A percentile compares a stretch with the other conserved stretches of the same genome.
These are phyloP conservation scores for Chaenodraco wilsoni DNA, from an alignment of 2,797 vertebrate genomes.

Conservation along the genomic window DNA sequence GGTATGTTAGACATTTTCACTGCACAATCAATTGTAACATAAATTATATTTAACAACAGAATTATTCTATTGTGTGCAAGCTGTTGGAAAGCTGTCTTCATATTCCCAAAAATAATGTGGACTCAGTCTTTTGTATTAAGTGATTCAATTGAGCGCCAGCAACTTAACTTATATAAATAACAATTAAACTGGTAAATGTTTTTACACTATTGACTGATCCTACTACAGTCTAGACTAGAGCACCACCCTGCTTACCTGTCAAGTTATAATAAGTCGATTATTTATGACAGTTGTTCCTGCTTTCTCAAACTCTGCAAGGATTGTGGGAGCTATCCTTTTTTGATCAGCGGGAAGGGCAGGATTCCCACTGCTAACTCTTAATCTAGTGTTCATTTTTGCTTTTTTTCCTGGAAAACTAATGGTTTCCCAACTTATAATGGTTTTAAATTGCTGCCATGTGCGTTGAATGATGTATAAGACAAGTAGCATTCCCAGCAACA, in stretches of 20 bases:
- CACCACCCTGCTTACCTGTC: background rate
- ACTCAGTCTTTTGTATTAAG: background rate
- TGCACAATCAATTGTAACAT: background rate
- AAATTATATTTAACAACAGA: background rate
- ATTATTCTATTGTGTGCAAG: background rate
- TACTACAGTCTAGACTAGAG: background rate
- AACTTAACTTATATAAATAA: background rate
- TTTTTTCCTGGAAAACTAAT: no score
- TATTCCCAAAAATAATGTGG: background rate
- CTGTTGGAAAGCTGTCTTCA: background rate
- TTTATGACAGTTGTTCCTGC: background rate
- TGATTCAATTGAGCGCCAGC: background rate
- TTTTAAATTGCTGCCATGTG: background rate
- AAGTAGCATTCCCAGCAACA: background rate
- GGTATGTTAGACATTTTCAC: background rate
- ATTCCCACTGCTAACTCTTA: background rate
- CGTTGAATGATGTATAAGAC: background rate
- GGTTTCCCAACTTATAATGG: background rate
- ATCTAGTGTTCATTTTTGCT: background rate
- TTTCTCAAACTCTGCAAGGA: background rate
- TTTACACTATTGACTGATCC: background rate
- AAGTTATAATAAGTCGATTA: background rate
- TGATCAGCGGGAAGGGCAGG: background rate
- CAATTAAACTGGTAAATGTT: background rate
- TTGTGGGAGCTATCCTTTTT: background rate